These are phyloP conservation scores for Galeopsomyia nigrocyanea DNA, from an alignment of 2,888 invertebrate genomes.

Conservation along the genomic window DNA sequence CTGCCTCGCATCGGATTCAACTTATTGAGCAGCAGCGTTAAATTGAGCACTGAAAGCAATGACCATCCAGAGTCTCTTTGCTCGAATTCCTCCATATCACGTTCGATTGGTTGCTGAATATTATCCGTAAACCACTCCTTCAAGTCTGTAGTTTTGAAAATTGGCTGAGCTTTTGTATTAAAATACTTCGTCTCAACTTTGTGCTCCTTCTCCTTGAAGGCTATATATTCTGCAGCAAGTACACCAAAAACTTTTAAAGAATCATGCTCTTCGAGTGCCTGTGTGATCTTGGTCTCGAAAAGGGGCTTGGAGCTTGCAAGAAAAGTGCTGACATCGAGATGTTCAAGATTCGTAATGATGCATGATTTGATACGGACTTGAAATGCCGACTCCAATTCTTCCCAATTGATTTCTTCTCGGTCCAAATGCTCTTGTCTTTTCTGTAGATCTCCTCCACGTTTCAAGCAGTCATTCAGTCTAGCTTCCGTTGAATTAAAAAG, in stretches of 20 bases:
- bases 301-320: too few species aligned
- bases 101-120: slow-evolving; percentile 45
- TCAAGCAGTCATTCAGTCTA: too few species aligned
- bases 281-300: too few species aligned
- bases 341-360: too few species aligned
- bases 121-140: slow-evolving; percentile 49
- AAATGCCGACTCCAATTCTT: too few species aligned
- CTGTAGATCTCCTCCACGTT: too few species aligned
- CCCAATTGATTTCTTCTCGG: too few species aligned
- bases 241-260: slow-evolving; percentile 46
- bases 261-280: too few species aligned
- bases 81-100: slow-evolving; percentile 53
- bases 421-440: too few species aligned
- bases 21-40: slow-evolving; percentile 53
- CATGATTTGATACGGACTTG: too few species aligned
- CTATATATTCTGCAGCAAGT: slow-evolving; percentile 48
- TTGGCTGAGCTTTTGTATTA: slow-evolving; percentile 49
- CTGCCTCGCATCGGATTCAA: slow-evolving; percentile 50
- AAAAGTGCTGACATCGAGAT: too few species aligned
- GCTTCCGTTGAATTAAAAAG: too few species aligned
- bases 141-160: slow-evolving; percentile 50
- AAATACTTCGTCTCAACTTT: slow-evolving; percentile 51
- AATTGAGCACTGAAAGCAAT: slow-evolving; percentile 47
- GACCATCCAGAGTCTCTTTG: slow-evolving; percentile 52
- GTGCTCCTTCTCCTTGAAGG: slow-evolving; percentile 43